Evolutionary conservation across 2,888 invertebrate genomes (phyloP).

Genomic region (Stenolophus ochropezus): DNA sequence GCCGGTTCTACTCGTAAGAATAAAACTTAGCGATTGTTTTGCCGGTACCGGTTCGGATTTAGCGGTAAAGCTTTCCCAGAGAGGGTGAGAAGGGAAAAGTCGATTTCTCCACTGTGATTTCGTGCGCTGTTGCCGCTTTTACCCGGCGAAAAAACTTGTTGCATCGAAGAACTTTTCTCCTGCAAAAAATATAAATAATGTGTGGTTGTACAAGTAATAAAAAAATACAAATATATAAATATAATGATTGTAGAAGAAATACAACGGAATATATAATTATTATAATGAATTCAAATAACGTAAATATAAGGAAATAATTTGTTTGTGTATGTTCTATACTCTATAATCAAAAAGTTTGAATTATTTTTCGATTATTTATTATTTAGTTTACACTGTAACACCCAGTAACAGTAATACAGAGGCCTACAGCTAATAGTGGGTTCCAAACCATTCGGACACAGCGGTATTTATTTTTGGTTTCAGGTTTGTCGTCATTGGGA

Average conservation of each 20-base stretch:
- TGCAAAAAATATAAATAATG: neutral
- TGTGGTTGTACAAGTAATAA: neutral
- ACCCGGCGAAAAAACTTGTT: conserved; percentile 47
- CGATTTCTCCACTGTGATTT: conserved; percentile 48
- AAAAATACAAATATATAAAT: neutral
- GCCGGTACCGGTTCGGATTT: conserved; percentile 26
- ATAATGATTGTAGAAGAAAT: neutral
- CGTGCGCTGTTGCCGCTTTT: conserved; percentile 44
- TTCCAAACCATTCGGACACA: too few relatives aligned
- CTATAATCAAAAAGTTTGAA: too few relatives aligned
- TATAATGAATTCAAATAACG: neutral
- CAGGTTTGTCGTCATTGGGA: too few relatives aligned
- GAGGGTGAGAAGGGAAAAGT: conserved; percentile 41
- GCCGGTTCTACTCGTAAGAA: conserved; percentile 6
- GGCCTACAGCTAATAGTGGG: too few relatives aligned
- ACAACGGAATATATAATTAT: neutral
- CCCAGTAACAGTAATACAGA: too few relatives aligned
- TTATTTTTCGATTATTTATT: too few relatives aligned
- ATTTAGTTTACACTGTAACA: too few relatives aligned
- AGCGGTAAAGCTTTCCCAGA: conserved; percentile 30
- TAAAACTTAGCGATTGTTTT: conserved; percentile 33
- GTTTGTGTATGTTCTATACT: too few relatives aligned
- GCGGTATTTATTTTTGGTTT: too few relatives aligned
- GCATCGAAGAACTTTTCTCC: neutral
- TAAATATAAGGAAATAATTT: neutral